phyloP scores from a whole-genome alignment of 2,113 vertebrate genomes.

The Crotalus tigris region DNA sequence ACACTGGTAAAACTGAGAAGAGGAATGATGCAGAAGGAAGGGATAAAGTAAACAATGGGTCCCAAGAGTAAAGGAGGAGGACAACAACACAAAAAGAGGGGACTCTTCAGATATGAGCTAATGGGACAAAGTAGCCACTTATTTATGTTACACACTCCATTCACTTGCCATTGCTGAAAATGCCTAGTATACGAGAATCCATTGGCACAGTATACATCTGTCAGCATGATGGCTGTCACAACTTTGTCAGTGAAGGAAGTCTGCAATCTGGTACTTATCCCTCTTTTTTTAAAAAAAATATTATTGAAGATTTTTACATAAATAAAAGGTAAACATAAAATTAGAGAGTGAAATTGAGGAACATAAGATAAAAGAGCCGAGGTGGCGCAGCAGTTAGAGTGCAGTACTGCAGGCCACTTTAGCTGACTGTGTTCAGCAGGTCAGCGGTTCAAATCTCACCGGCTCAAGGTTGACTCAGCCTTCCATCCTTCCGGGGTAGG shows the following conservation, averaged over 20 bases:
- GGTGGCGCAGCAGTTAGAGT: too few relatives aligned
- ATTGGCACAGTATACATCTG: rapidly evolving
- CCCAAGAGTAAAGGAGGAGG: not conserved
- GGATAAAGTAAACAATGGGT: not conserved
- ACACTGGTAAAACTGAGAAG: not conserved
- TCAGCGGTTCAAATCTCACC: too few relatives aligned
- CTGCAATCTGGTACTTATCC: not conserved
- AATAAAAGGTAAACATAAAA: not conserved
- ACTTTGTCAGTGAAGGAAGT: not conserved
- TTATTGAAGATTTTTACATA: not conserved
- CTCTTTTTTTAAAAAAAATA: not conserved
- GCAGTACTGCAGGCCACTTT: too few relatives aligned
- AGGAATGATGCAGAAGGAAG: not conserved
- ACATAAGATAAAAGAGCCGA: not conserved
- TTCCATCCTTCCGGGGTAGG: too few relatives aligned
- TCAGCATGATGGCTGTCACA: not conserved
- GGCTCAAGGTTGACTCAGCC: too few relatives aligned
- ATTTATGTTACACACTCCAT: conserved; percentile 8
- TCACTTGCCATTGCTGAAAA: not conserved
- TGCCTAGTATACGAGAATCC: not conserved
- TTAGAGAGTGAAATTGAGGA: not conserved
- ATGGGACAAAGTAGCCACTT: conserved; percentile 5
- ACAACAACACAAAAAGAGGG: not conserved
- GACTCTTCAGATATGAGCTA: not conserved
- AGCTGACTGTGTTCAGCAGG: too few relatives aligned